Evolutionary conservation across 2,888 invertebrate genomes (phyloP), one percentile per base, ranked within the genome.

Genomic region (Torymus texanus): DNA sequence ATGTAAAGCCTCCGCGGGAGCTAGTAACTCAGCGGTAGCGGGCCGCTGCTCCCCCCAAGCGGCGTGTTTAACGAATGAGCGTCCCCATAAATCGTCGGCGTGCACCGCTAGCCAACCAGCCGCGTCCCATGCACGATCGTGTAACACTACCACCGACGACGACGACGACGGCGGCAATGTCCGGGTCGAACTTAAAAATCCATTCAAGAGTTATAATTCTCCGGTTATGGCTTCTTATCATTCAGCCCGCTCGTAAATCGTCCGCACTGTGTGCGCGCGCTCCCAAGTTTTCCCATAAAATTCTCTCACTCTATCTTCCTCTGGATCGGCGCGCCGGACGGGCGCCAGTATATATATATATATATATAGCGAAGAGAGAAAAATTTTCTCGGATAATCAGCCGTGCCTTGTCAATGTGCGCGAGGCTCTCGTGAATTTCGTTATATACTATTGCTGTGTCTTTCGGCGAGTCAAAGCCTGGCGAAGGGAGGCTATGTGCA

Each of bases 271-370:
- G 29, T 51, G 41, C 12, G 55, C 12, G 55, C 63, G n/a, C 53
- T 2, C 16, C 14, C 8, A 77, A 77, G 14, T 78, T 78, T 51
- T 14, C 50, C 61, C 66, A 55, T 78, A 78, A 78, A 78, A 78
- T 14, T 65, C 50, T 55, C 72, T 59, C n/a, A 55, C 65, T 58
- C 71, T 59, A 53, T 41, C 66, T 65, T 66, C 59, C 41, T 70
- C 70, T 70, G 16, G 61, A 14, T 41, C 13, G 50, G 14, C 16
- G 24, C 24, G n/a, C 66, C 16, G 41, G 4, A 10, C 56, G 12
- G 50, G 55, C 10, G 50, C 51, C 14, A 16, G 1, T 21, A 21
- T 21, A 21, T n/a, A 2, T 21, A 21, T 21, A 21, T 2, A 21
- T 21, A 21, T 21, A 21, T 21, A 21, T 2, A 65, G 79, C 77